A percentile compares a stretch with the other conserved stretches of the same genome.
phyloP scores from a whole-genome alignment of 1,140 invertebrate genomes.

The Vanessa tameamea region DNA sequence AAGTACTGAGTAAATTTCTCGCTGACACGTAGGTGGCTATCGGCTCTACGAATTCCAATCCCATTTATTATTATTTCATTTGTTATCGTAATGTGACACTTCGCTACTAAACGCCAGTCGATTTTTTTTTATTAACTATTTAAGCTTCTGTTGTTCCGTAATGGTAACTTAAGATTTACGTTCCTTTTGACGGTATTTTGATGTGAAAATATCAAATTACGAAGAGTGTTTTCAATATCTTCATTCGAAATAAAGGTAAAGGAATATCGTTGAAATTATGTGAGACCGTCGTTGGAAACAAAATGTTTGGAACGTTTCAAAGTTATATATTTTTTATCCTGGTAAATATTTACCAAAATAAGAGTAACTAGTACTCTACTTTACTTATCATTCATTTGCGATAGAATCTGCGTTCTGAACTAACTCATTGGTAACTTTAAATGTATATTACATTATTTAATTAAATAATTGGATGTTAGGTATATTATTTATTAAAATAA shows the following conservation, averaged over 20 bases:
- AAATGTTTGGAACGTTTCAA: too few species aligned
- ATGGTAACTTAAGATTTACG: not conserved
- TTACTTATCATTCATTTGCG: too few species aligned
- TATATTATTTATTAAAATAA: too few species aligned
- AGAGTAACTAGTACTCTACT: too few species aligned
- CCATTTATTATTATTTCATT: not conserved
- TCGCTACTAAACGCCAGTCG: not conserved
- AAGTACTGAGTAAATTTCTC: not conserved
- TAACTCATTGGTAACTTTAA: not conserved
- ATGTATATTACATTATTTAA: not conserved
- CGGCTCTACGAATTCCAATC: too few species aligned
- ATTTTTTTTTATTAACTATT: not conserved
- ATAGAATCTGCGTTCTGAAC: too few species aligned
- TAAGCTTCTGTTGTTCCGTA: conserved; percentile 12
- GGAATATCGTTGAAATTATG: too few species aligned
- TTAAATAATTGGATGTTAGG: too few species aligned
- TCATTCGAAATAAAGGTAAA: too few species aligned
- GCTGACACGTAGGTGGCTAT: not conserved
- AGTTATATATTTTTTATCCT: too few species aligned
- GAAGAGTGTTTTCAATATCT: not conserved
- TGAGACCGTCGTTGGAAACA: too few species aligned
- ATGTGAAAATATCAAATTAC: not conserved
- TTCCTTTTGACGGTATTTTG: conserved; percentile 4
- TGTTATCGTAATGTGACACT: conserved; percentile 14
- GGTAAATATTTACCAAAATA: too few species aligned